phyloP scores from a whole-genome alignment of 2,888 invertebrate genomes.

The Heliconius erato region DNA sequence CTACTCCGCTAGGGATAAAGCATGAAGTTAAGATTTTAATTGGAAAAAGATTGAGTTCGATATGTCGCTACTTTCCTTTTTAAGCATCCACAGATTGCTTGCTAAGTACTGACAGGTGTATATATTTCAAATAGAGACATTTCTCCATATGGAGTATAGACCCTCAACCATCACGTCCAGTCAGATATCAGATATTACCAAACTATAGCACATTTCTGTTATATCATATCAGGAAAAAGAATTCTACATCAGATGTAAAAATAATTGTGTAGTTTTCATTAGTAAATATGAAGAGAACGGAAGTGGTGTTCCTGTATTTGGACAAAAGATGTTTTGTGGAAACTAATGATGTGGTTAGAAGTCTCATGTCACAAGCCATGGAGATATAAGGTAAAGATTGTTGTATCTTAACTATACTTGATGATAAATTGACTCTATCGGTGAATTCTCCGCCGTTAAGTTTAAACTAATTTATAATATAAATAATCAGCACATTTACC shows the following conservation, averaged over 20 bases:
- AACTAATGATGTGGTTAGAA: conserved; percentile 61
- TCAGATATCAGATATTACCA: too few relatives aligned
- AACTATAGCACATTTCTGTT: not conserved
- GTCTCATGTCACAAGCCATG: conserved; percentile 6
- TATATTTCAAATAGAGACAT: too few relatives aligned
- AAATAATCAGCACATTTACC: too few relatives aligned
- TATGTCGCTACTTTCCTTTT: too few relatives aligned
- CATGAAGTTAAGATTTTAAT: too few relatives aligned
- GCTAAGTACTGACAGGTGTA: too few relatives aligned
- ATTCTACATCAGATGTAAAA: not conserved
- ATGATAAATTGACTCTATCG: not conserved
- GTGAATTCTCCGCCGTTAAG: not conserved
- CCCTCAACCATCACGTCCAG: too few relatives aligned
- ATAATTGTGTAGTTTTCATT: not conserved
- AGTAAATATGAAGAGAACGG: conserved; percentile 62
- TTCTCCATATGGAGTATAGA: too few relatives aligned
- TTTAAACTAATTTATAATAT: not conserved
- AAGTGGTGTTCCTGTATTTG: conserved; percentile 70
- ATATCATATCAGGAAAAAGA: not conserved
- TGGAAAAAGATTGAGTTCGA: too few relatives aligned
- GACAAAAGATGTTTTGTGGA: conserved; percentile 61
- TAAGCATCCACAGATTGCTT: too few relatives aligned
- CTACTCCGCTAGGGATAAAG: too few relatives aligned
- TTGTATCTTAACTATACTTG: not conserved
- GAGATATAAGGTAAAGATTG: conserved; percentile 16